Evolutionary conservation across 2,797 vertebrate genomes (phyloP).

Genomic region (Chromis chromis): DNA sequence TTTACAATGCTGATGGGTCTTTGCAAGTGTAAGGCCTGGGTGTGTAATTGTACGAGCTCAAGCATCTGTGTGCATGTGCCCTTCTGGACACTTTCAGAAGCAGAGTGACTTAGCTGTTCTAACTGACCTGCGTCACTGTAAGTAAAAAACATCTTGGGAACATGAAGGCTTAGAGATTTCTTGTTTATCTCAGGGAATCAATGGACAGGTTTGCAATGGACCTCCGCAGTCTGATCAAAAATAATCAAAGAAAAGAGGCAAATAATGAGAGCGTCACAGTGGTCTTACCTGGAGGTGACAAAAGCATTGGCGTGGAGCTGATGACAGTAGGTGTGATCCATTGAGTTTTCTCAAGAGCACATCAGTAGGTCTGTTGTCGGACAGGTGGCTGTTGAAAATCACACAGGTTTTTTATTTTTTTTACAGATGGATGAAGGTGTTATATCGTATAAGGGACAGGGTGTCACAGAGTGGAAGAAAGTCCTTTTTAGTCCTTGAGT

Average conservation of each 20-base stretch:
- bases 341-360: neutral
- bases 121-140: neutral
- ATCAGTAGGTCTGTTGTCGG: slow-evolving; percentile 12
- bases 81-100: neutral
- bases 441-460: neutral
- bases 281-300: slow-evolving; percentile 3
- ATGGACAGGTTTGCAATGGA: neutral
- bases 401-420: neutral
- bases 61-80: neutral
- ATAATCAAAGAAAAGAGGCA: neutral
- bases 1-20: slow-evolving; percentile 21
- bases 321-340: slow-evolving; percentile 7
- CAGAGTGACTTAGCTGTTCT: neutral
- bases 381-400: slow-evolving; percentile 15
- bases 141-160: neutral
- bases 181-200: neutral
- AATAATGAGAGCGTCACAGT: neutral
- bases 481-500: slow-evolving; percentile 17
- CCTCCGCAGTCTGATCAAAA: neutral
- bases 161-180: neutral
- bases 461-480: slow-evolving; percentile 30
- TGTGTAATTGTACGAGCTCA: neutral
- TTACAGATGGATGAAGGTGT: slow-evolving; percentile 17
- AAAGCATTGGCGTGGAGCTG: neutral
- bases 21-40: slow-evolving; percentile 5